Base-by-base conservation (phyloP, 2,888 invertebrate species). In the Epirrhoe tristata region DNA sequence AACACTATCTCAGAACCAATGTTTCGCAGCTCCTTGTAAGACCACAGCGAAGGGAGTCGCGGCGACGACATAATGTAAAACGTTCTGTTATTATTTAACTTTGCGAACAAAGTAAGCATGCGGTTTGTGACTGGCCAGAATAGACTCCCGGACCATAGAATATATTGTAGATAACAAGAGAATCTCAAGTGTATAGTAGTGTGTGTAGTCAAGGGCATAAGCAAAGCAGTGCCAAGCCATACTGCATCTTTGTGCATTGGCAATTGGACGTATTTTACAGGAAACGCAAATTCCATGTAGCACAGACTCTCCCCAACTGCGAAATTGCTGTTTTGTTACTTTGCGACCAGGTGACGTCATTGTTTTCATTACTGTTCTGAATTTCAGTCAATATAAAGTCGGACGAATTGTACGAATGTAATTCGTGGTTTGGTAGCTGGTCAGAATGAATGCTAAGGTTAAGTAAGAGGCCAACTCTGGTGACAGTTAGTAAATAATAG, bases 11-110 rank as follows among this genome's bases (percentile, higher is more conserved):
- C 69, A 74, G 72, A 36, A 24, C 59, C 57, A 63, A 72, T 73
- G 74, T 75, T 75, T 80, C 73, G 77, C 73, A 75, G 73, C 73
- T 76, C 71, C 59, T 58, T 71, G 69, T 69, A 69, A 72, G 67
- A 78, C 75, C 74, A 68, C 78, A 80, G 75, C 68, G 72, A 66
- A 66, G 72, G 74, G 76, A 72, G 71, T 63, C 61, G 61, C 68
- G 77, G 74, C 69, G 64, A 63, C 74, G 67, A 69, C 75, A 74
- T 78, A 77, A 81, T 78, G 77, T 77, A 80, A 77, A 81, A 77
- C 74, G 79, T 77, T 77, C 69, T 68, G 71, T 77, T 80, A 81
- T 81, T 80, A 81, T 81, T 79, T 77, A 78, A 81, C 77, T 81
- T 81, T 78, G 71, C 12, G 58, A 77, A 78, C 78, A 78, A 78